Base-by-base conservation (phyloP, 2,888 invertebrate species). In the Drosophila borealis region DNA sequence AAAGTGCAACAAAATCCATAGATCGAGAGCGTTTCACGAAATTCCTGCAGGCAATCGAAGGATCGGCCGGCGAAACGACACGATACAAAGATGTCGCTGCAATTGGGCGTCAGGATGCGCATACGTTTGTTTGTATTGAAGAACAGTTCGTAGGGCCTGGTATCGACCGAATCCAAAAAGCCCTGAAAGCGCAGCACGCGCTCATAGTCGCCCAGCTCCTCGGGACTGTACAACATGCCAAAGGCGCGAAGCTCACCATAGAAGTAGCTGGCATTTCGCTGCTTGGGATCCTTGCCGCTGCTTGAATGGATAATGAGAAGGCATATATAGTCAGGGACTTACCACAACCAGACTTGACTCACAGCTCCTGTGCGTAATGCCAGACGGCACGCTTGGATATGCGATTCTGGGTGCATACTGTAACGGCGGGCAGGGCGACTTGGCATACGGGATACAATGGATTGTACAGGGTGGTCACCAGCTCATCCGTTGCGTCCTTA, bases 401-500 rank as follows among this genome's bases (percentile, higher is more conserved):
- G 70, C 94, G 93, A 85, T 95, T 95, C 34, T 93, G 87, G 69
- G 93, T 94, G 81, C 95, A 95, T 2, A 95, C 82, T 0, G 94
- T 94, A 0, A 95, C 90, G 0, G 89, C 94, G 0, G 95, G 95
- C 83, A 95, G 95, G 63, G 94, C 93, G 2, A 95, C 93, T 11
- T 93, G 83, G 4, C 92, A 89, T 29, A 95, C 93, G 0, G 94
- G 93, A 87, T 93, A 94, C 11, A 84, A 49, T 2, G 91, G 88
- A 69, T 91, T 80, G 51, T 80, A 87, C 10, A 90, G 80, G 54
- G 82, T 88, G 65, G 81, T 90, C 8, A 83, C 78, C 54, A 91
- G 64, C 13, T 75, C 72, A 19, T 81, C 80, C 34, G 75, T 70
- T 3, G 73, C 76, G 34, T 76, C 75, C 36, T 72, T 74, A 64